Base-by-base conservation (phyloP, 2,797 vertebrate genomes). In the Loris lydekkerianus region DNA sequence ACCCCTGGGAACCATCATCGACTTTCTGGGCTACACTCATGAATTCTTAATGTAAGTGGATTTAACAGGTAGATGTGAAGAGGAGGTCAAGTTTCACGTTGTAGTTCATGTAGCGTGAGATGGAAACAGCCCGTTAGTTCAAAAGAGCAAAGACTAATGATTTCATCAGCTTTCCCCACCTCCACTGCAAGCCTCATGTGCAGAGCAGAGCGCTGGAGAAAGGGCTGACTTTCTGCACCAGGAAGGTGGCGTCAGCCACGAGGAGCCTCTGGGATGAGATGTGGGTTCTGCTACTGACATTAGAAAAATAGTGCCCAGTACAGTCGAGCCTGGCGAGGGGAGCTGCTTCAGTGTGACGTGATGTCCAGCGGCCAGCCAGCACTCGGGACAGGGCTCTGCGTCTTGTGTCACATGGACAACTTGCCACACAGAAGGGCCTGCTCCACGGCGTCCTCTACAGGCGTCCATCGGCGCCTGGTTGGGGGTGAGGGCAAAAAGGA, bases 31-130 rank as follows among this genome's bases (percentile, higher is more conserved):
- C 31, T 61, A 46, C 84, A 86, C 49, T 94, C 77, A 76, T 40
- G 29, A 61, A 72, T 88, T 83, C 78, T 81, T 90, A 81, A 72
- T n/a, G 6, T 56, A 65, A 56, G 40, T 56, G 5, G 10, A 34
- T 81, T 89, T 58, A 87, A 87, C 9, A 17, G 76, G 23, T 88
- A 82, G 86, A 53, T 78, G 61, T 94, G 85, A 70, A 86, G 40
- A 86, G 31, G 40, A 63, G 29, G 31, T 56, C 34, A 53, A 34
- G 49, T 75, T 97, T 92, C 61, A 69, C 5, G 0, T 3, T 70
- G 17, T 43, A 86, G 11, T 60, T 82, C 29, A 67, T 58, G 5
- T 25, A 37, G n/a, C 80, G 21, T 20, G 4, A 53, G n/a, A 61
- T 7, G 14, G 67, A 86, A 83, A 53, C 29, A 60, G 27, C 2